A percentile compares a stretch with the other conserved stretches of the same genome.
Evolutionary conservation across 2,113 vertebrate genomes (phyloP).

Genomic region (Onychorhynchus coronatus): DNA sequence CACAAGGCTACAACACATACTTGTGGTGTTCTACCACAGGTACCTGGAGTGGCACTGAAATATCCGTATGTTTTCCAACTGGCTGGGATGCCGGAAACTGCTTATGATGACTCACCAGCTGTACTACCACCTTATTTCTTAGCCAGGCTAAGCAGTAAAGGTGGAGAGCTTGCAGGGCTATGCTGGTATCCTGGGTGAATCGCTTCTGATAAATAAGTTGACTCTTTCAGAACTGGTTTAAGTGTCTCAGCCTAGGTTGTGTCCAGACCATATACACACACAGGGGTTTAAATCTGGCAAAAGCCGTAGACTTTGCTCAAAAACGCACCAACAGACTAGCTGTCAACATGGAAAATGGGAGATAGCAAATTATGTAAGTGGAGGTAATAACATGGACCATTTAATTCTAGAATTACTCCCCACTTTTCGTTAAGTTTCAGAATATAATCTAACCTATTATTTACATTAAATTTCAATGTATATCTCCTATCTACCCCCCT

Average conservation of each 20-base stretch:
- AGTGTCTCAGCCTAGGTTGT: not conserved
- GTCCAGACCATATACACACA: accelerated
- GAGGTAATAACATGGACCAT: not conserved
- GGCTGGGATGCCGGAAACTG: not conserved
- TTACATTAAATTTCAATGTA: not conserved
- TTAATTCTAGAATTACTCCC: not conserved
- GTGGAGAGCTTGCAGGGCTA: not conserved
- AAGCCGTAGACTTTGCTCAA: not conserved
- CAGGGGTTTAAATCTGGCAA: not conserved
- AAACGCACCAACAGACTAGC: not conserved
- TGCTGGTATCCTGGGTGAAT: not conserved
- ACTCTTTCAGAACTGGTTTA: not conserved
- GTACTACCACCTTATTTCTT: not conserved
- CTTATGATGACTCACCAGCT: not conserved
- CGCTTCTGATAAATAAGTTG: not conserved
- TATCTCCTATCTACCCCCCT: not conserved
- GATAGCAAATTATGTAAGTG: not conserved
- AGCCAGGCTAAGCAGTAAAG: not conserved
- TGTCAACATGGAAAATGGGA: not conserved
- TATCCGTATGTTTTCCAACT: not conserved
- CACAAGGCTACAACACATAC: accelerated
- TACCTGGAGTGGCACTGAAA: not conserved
- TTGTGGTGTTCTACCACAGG: accelerated
- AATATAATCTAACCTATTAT: not conserved
- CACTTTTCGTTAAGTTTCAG: not conserved